Evolutionary conservation across 2,797 vertebrate genomes (phyloP).

Genomic region (Fundulus diaphanus): DNA sequence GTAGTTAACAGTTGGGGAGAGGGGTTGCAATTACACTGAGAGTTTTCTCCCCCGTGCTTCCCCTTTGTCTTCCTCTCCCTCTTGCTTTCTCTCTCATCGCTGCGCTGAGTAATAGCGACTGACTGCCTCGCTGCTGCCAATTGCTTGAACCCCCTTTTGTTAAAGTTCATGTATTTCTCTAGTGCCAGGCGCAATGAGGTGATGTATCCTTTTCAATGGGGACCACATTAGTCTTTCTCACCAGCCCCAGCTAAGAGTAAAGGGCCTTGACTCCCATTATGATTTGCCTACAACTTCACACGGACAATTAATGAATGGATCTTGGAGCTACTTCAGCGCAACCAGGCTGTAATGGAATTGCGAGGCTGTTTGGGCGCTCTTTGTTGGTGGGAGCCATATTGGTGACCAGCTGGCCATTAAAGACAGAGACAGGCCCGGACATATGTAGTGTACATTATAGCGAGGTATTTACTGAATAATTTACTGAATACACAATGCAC

Average conservation of each 20-base stretch:
- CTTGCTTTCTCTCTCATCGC: conserved; percentile 60
- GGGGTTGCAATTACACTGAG: conserved; percentile 84
- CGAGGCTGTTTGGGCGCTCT: conserved; percentile 75
- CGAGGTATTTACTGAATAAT: conserved; percentile 86
- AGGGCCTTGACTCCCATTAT: conserved; percentile 80
- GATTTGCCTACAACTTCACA: conserved; percentile 83
- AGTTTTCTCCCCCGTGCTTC: conserved; percentile 75
- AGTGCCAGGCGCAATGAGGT: conserved; percentile 78
- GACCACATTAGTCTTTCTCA: conserved; percentile 78
- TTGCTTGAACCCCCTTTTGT: conserved; percentile 83
- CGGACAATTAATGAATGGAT: conserved; percentile 84
- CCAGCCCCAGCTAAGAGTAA: conserved; percentile 67
- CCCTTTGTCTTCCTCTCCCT: conserved; percentile 69
- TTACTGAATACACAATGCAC: conserved; percentile 81
- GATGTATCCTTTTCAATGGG: conserved; percentile 82
- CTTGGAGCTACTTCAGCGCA: conserved; percentile 79
- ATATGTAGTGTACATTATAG: conserved; percentile 87
- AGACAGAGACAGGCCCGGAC: conserved; percentile 80
- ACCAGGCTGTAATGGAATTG: conserved; percentile 80
- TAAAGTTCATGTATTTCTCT: conserved; percentile 85
- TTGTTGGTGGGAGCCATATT: conserved; percentile 82
- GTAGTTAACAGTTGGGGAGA: conserved; percentile 85
- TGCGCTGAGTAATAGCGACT: conserved; percentile 80
- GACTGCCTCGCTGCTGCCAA: conserved; percentile 79
- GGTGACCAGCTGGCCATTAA: conserved; percentile 88